Base-by-base conservation (phyloP, 2,888 invertebrate species). In the Brachyptera putata region DNA sequence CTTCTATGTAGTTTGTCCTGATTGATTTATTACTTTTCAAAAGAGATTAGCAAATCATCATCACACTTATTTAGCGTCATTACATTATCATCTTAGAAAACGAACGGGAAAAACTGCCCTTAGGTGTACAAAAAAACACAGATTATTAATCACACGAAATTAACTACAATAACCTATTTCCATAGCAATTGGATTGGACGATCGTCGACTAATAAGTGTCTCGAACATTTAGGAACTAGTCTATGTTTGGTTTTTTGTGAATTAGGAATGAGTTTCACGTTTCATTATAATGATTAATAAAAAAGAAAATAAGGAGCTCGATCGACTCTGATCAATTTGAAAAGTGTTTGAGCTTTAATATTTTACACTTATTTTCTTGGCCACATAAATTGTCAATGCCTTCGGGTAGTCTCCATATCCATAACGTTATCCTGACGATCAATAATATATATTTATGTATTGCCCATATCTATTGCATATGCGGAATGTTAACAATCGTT, bases 21-120 rank as follows among this genome's bases (percentile, higher is more conserved):
- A 22, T 24, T 48, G 49, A 50, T 50, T 26, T 26, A 50, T 25
- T 50, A 24, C 26, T 7, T 25, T 13, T 11, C 16, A 25, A 30
- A 50, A 30, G 26, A 49, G 49, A 50, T 50, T 50, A 50, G 49
- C 49, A 50, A 50, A 50, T 50, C 26, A 50, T 50, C 49, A 50
- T 50, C 24, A 26, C 49, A 50, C 26, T 50, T 50, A 50, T 16
- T 50, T 30, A 26, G 30, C 50, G 49, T 50, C 49, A 50, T 50
- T 50, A 50, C 25, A 50, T 14, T 50, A 25, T 50, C 49, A 25
- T 50, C 41, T 7, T 24, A 24, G 50, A 50, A 30, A 25, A n/a
- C n/a, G n/a, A n/a, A n/a, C 41, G 41, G 41, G 21, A 7, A 3
- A 48, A 48, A 25, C 24, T 14, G 24, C 5, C 26, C 26, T 50